These are phyloP conservation scores for Drosophila ambigua DNA, from an alignment of 1,140 invertebrate species.

Conservation along the genomic window DNA sequence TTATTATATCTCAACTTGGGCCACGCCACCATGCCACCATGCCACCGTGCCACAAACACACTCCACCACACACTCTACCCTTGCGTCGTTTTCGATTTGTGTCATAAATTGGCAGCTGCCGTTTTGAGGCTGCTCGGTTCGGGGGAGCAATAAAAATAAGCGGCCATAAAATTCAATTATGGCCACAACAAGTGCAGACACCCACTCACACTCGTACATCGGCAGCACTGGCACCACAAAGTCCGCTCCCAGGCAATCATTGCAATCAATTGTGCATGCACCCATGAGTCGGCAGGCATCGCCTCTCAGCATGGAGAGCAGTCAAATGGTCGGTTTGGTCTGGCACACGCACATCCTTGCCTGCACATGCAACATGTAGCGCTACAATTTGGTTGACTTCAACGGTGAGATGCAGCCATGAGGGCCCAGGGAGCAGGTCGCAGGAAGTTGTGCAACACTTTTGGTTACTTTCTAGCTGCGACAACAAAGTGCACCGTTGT, in stretches of 20 bases:
- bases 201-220: conserved; percentile 14
- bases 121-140: conserved; percentile 16
- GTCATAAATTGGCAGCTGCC: conserved; percentile 75
- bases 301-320: conserved; percentile 4
- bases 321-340: conserved; percentile 34
- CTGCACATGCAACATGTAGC: conserved; percentile 27
- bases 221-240: conserved; percentile 20
- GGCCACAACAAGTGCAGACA: conserved; percentile 77
- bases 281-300: conserved; percentile 15
- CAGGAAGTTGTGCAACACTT: conserved; percentile 43
- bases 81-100: conserved; percentile 63
- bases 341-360: conserved; percentile 27
- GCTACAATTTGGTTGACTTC: conserved; percentile 58
- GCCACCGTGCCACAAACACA: neutral
- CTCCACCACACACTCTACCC: conserved; percentile 12
- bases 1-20: conserved; percentile 41
- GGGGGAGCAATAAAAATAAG: conserved; percentile 75
- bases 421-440: neutral
- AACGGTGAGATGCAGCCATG: neutral
- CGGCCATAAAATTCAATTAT: conserved; percentile 81
- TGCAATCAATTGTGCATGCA: conserved; percentile 79
- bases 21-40: neutral
- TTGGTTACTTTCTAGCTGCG: conserved; percentile 56
- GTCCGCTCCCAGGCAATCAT: conserved; percentile 58
- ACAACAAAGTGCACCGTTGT: conserved; percentile 20